These are phyloP conservation scores for Limenitis camilla DNA, from an alignment of 2,888 invertebrate species.

Conservation along the genomic window DNA sequence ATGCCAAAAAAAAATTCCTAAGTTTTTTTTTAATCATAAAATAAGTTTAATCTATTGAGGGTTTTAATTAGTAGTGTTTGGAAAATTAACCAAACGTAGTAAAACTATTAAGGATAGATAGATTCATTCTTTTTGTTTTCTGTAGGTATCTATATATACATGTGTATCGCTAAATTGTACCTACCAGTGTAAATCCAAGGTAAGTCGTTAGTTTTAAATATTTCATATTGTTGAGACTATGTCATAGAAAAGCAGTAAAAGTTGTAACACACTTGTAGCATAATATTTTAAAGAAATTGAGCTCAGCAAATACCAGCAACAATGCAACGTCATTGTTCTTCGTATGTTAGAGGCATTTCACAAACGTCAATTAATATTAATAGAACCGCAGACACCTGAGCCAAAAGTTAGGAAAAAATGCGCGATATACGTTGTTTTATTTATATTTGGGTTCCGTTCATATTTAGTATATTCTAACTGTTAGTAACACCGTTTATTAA, in stretches of 20 bases:
- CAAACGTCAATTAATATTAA: conserved; percentile 39
- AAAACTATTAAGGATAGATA: neutral
- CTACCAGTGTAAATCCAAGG: too few relatives aligned
- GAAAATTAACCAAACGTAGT: too few relatives aligned
- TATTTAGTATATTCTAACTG: neutral
- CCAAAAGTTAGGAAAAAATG: conserved; percentile 31
- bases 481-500: conserved; percentile 7
- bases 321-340: conserved; percentile 35
- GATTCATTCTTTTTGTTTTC: too few relatives aligned
- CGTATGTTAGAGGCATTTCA: conserved; percentile 33
- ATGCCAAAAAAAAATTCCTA: too few relatives aligned
- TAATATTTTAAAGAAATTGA: conserved; percentile 26
- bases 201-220: neutral
- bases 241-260: conserved; percentile 8
- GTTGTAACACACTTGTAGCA: conserved; percentile 5
- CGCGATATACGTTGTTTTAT: conserved; percentile 28
- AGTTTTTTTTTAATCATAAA: too few relatives aligned
- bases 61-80: too few relatives aligned
- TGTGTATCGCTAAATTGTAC: too few relatives aligned
- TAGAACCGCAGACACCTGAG: conserved; percentile 31
- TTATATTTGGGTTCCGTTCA: conserved; percentile 32
- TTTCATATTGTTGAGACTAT: neutral
- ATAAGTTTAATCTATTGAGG: too few relatives aligned
- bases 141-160: too few relatives aligned
- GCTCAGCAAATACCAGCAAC: conserved; percentile 25